Percentiles rank a stretch among this genome's conserved stretches.
These are phyloP conservation scores for Ambastaia sidthimunki DNA, from an alignment of 2,797 vertebrate genomes.

Conservation along the genomic window DNA sequence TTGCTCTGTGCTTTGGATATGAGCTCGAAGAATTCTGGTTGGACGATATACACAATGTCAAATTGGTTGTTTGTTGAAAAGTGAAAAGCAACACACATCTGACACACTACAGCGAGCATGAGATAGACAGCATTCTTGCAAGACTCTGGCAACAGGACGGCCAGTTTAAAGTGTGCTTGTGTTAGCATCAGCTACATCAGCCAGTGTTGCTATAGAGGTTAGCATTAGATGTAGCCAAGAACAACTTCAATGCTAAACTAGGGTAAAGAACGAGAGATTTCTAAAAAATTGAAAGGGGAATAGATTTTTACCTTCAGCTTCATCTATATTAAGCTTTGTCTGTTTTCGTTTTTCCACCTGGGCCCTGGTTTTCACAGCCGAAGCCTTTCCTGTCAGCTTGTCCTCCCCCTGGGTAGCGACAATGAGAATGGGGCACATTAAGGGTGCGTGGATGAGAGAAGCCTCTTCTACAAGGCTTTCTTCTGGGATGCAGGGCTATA, in stretches of 20 bases:
- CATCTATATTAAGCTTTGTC: slow-evolving; percentile 99
- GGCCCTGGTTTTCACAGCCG: slow-evolving; percentile 91
- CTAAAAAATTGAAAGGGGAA: slow-evolving; percentile 58
- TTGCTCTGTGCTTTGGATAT: slow-evolving; percentile 99
- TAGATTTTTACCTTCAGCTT: slow-evolving; percentile 94
- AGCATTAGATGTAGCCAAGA: slow-evolving; percentile 58
- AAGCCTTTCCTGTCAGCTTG: slow-evolving; percentile 89
- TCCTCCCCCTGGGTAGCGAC: slow-evolving; percentile 94
- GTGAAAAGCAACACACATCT: neutral
- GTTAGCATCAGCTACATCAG: slow-evolving; percentile 51
- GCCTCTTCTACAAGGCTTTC: slow-evolving; percentile 38
- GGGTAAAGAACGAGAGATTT: slow-evolving; percentile 43
- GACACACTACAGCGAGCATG: slow-evolving; percentile 30
- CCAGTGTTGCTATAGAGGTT: slow-evolving; percentile 48
- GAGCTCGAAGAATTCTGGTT: slow-evolving; percentile 97
- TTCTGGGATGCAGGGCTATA: slow-evolving; percentile 25
- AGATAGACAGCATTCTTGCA: slow-evolving; percentile 43
- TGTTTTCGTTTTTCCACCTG: slow-evolving; percentile 92
- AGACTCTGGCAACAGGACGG: slow-evolving; percentile 45
- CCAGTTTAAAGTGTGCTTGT: slow-evolving; percentile 33
- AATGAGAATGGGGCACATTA: slow-evolving; percentile 86
- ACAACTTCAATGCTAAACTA: slow-evolving; percentile 54
- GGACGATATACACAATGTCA: slow-evolving; percentile 48
- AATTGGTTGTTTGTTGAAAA: neutral
- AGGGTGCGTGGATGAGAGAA: slow-evolving; percentile 59